Evolutionary conservation across 2,888 invertebrate species (phyloP).

Genomic region (Stegana nigrithorax): DNA sequence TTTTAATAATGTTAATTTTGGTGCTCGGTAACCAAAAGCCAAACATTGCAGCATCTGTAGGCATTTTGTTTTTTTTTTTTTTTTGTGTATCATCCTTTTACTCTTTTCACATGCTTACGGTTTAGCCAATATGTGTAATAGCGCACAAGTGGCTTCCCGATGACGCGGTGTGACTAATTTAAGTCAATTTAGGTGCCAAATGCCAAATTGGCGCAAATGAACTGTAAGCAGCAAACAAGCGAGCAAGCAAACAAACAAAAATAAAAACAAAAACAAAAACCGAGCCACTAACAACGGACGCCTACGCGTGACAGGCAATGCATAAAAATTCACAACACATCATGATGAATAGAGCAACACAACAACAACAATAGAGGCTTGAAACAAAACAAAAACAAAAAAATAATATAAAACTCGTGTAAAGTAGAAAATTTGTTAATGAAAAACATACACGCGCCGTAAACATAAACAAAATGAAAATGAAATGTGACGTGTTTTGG

Average conservation of each 20-base stretch:
- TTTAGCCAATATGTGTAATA: too few relatives aligned
- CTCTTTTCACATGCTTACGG: too few relatives aligned
- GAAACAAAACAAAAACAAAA: neutral
- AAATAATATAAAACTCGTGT: neutral
- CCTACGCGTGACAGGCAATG: neutral
- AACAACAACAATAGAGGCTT: neutral
- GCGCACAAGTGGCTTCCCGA: too few relatives aligned
- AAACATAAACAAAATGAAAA: conserved; percentile 8
- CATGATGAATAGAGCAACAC: too few relatives aligned
- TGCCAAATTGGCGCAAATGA: conserved; percentile 5
- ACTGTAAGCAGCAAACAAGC: neutral
- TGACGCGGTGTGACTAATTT: too few relatives aligned
- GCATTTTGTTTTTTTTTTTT: neutral
- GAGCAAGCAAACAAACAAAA: neutral
- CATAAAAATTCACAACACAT: conserved; percentile 2
- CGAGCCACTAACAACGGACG: neutral
- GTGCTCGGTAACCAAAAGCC: too few relatives aligned
- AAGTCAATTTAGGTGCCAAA: neutral
- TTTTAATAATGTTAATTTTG: too few relatives aligned
- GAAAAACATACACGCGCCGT: conserved; percentile 11
- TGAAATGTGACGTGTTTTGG: conserved; percentile 3
- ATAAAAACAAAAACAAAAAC: too few relatives aligned
- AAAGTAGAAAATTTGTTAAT: conserved; percentile 12
- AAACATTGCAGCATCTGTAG: too few relatives aligned
- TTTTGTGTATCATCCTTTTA: neutral